Evolutionary conservation across 2,797 vertebrate species (phyloP), one percentile per base, ranked within the genome.

Genomic region (Pipistrellus pipistrellus): DNA sequence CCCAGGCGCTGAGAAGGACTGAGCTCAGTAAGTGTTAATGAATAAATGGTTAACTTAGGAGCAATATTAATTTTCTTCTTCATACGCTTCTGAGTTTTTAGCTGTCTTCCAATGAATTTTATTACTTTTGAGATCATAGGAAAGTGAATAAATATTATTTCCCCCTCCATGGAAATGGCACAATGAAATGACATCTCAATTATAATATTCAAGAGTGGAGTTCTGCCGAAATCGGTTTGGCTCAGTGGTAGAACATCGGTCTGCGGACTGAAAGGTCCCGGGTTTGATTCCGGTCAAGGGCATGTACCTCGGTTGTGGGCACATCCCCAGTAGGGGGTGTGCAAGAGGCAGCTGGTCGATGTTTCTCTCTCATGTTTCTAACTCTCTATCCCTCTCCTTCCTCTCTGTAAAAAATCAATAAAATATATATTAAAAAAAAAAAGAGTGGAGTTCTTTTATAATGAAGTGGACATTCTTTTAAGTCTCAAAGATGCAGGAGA

Each of bases 51-150:
- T n/a, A 81, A n/a, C 17, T 72, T 48, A 11, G 35, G 21, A 81
- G 21, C 0, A 2, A 41, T 78, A 90, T 38, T 23, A 64, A 12
- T 85, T 76, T 69, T 55, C 13, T 82, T 82, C 44, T 62, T 72
- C n/a, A 35, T 25, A 32, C 13, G 48, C 73, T 48, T 84, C 32
- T 78, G 38, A 87, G 68, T 68, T 44, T 71, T 66, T n/a, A 73
- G 77, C 48, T 88, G 35, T 75, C 55, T 80, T 75, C 44, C 59
- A 71, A 35, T 73, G 7, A 83, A 75, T 8, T 69, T 38, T 72
- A 84, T 38, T 84, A 57, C 83, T 84, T 90, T 17, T 18, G 6
- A 76, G n/a, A 85, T 90, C 44, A 88, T 80, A 62, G 91, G 72
- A 92, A 66, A 75, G 93, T 3, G 41, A 87, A 73, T 51, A 57